Conservation (phyloP, 2,113 vertebrate species). For the Laticauda colubrina region DNA sequence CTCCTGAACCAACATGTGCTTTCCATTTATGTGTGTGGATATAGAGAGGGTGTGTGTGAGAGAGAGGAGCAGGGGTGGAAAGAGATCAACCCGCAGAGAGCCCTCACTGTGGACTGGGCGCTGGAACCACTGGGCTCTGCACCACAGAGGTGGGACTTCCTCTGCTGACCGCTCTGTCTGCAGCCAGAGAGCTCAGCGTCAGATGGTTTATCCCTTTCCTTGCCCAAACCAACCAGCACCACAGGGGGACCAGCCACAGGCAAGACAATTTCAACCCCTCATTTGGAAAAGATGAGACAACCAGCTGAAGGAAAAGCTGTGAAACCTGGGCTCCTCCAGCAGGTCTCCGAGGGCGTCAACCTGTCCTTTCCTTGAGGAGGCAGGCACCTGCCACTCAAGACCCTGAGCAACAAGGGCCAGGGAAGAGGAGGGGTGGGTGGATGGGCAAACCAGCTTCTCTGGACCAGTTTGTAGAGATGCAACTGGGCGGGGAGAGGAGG, state of each 20-base stretch:
- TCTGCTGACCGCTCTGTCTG: background rate
- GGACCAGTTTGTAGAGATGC: background rate
- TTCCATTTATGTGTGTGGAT: background rate
- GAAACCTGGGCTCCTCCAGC: background rate
- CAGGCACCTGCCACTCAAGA: background rate
- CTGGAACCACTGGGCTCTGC: background rate
- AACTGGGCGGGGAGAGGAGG: background rate
- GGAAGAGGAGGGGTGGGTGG: background rate
- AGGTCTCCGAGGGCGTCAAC: background rate
- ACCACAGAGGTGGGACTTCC: background rate
- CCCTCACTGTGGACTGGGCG: background rate
- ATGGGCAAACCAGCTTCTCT: background rate
- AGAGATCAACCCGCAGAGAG: background rate
- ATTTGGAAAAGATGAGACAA: background rate
- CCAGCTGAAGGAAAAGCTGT: background rate
- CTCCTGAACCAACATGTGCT: constrained; percentile 48
- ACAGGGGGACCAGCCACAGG: too few species aligned
- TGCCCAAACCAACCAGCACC: background rate
- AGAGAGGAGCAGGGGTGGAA: too few species aligned
- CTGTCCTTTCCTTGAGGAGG: background rate
- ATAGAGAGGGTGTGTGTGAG: too few species aligned
- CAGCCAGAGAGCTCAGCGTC: background rate
- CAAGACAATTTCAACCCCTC: background rate
- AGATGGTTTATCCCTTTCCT: background rate
- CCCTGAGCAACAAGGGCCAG: background rate